Percentiles rank a stretch among this genome's conserved stretches.
These are phyloP conservation scores for Ommatoiulus sabulosus DNA, from an alignment of 2,888 invertebrate species.

Conservation along the genomic window DNA sequence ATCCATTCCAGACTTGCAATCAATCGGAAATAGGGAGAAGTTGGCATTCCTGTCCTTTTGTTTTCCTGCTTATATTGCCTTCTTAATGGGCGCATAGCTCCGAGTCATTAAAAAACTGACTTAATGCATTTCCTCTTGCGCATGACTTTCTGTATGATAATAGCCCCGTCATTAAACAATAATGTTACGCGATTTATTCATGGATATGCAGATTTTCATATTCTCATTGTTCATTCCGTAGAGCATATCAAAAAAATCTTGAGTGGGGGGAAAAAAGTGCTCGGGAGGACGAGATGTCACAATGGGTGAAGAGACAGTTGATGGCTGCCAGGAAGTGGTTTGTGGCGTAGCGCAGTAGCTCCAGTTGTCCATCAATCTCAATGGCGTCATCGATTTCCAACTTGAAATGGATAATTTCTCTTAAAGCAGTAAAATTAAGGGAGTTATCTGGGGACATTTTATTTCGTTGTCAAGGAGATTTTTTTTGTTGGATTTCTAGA, in stretches of 20 bases:
- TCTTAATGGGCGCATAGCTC: conserved; percentile 24
- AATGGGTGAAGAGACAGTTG: conserved; percentile 30
- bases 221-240: not conserved
- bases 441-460: conserved; percentile 17
- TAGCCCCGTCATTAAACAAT: conserved; percentile 30
- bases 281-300: not conserved
- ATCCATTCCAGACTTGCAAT: not conserved
- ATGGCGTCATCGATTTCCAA: conserved; percentile 24
- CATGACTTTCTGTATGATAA: conserved; percentile 18
- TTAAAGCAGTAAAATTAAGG: conserved; percentile 14
- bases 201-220: conserved; percentile 8
- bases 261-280: conserved; percentile 38
- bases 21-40: conserved; percentile 6
- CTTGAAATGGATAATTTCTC: conserved; percentile 31
- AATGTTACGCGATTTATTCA: conserved; percentile 20
- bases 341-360: not conserved
- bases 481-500: not conserved
- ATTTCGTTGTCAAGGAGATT: conserved; percentile 43
- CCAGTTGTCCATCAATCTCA: conserved; percentile 31
- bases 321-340: conserved; percentile 33
- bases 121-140: conserved; percentile 36
- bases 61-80: not conserved
- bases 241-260: not conserved
- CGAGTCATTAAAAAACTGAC: not conserved
- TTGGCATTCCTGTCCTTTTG: not conserved